Evolutionary conservation across 2,888 invertebrate species (phyloP).

Genomic region (Chamaedrilus cognettii): DNA sequence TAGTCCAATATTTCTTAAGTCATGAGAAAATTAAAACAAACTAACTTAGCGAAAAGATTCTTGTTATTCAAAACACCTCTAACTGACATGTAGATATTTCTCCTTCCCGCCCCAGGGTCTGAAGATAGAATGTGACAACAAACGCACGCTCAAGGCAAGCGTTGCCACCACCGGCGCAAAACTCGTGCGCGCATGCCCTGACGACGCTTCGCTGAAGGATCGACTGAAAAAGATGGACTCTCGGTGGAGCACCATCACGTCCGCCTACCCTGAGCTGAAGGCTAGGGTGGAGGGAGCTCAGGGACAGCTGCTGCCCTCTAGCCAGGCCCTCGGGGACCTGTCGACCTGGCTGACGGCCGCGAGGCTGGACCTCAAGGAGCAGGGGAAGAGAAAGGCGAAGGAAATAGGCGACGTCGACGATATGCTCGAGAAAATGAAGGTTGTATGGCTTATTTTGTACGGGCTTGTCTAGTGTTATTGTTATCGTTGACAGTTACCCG

Average conservation of each 20-base stretch:
- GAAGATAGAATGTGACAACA: conserved; percentile 51
- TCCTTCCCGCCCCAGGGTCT: conserved; percentile 49
- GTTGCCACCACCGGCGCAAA: conserved; percentile 48
- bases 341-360: conserved; percentile 41
- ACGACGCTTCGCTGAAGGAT: conserved; percentile 44
- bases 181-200: conserved; percentile 43
- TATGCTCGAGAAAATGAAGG: neutral
- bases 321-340: conserved; percentile 54
- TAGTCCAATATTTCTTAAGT: too few species aligned
- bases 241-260: conserved; percentile 48
- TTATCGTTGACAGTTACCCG: too few species aligned
- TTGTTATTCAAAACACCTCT: too few species aligned
- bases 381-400: neutral
- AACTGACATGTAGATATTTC: too few species aligned
- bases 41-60: too few species aligned
- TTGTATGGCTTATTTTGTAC: too few species aligned
- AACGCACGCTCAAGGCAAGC: conserved; percentile 47
- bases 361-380: neutral
- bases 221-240: conserved; percentile 45
- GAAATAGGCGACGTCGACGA: neutral
- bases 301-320: conserved; percentile 56
- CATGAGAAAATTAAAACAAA: too few species aligned
- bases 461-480: too few species aligned
- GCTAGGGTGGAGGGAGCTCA: conserved; percentile 52
- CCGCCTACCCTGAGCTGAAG: conserved; percentile 43